A percentile compares a stretch with the other conserved stretches of the same genome.
These are phyloP conservation scores for Macaria liturata DNA, from an alignment of 2,888 invertebrate genomes.

Conservation along the genomic window DNA sequence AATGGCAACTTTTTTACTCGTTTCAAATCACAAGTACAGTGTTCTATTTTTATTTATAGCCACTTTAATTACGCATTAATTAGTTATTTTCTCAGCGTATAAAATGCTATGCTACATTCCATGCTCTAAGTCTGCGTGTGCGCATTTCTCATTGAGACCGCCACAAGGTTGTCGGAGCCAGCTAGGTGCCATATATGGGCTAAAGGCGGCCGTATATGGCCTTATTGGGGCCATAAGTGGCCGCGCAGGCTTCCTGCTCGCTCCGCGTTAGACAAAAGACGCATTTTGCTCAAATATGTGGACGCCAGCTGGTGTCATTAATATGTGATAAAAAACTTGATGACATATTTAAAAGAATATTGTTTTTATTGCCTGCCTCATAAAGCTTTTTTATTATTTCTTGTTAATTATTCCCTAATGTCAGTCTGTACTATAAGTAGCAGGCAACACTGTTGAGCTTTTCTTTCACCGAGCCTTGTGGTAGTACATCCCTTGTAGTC, in stretches of 20 bases:
- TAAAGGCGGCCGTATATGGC: constrained; percentile 16
- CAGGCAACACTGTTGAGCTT: no score
- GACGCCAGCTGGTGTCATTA: constrained; percentile 16
- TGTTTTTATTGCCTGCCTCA: no score
- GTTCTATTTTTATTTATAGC: no score
- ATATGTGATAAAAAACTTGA: constrained; percentile 1
- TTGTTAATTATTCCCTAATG: no score
- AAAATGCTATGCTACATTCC: constrained; percentile 17
- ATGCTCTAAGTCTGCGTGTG: constrained; percentile 8
- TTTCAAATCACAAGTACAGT: constrained; percentile 31
- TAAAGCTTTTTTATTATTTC: no score
- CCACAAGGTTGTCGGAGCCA: constrained; percentile 22
- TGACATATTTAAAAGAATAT: no score
- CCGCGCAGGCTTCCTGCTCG: constrained; percentile 34
- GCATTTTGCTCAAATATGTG: constrained; percentile 19
- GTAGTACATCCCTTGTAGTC: no score
- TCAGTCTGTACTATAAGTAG: no score
- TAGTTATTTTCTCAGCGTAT: constrained; percentile 14
- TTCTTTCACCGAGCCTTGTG: no score
- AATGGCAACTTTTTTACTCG: no score
- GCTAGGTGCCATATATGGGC: constrained; percentile 33
- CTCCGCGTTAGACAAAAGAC: constrained; percentile 19
- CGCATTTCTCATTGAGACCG: constrained; percentile 11
- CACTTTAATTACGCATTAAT: constrained; percentile 2
- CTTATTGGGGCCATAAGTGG: constrained; percentile 9